phyloP scores from a whole-genome alignment of 2,888 invertebrate genomes.

The Copidosoma aretas region DNA sequence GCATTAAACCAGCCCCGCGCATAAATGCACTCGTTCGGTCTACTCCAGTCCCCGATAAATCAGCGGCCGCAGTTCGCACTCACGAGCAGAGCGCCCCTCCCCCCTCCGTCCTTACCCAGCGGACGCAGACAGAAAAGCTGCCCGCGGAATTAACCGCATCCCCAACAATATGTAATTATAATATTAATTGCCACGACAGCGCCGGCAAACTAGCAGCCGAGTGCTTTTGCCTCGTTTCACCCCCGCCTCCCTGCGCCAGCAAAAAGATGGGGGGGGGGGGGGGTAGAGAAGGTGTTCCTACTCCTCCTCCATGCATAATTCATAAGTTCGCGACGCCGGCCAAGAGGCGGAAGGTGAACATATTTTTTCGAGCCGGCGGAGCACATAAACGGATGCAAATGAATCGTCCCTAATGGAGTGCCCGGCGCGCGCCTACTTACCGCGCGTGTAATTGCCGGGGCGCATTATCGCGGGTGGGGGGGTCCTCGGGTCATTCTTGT shows the following conservation, averaged over 20 bases:
- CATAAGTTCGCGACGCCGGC: constrained; percentile 44
- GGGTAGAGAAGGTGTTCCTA: background rate
- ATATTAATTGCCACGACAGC: constrained; percentile 36
- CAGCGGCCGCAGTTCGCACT: constrained; percentile 1
- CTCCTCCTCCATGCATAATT: constrained; percentile 51
- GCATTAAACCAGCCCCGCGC: background rate
- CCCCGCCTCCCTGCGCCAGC: background rate
- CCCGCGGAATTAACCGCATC: constrained; percentile 25
- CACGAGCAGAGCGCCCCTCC: background rate
- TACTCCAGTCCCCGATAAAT: constrained; percentile 17
- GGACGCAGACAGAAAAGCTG: background rate
- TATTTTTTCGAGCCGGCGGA: constrained; percentile 35
- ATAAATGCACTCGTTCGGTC: background rate
- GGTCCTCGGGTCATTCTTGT: background rate
- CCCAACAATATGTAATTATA: constrained; percentile 36
- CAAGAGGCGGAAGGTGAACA: constrained; percentile 4
- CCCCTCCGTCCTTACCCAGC: background rate
- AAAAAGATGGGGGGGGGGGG: constrained; percentile 1
- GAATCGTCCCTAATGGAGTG: constrained; percentile 51
- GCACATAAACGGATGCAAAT: constrained; percentile 50
- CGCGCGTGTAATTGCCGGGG: constrained; percentile 27
- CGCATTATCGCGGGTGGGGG: constrained; percentile 18
- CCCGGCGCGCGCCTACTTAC: background rate
- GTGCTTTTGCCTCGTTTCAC: background rate
- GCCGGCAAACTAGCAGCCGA: constrained; percentile 3